Evolutionary conservation across 2,888 invertebrate genomes (phyloP).

Genomic region (Eupithecia subumbrata): DNA sequence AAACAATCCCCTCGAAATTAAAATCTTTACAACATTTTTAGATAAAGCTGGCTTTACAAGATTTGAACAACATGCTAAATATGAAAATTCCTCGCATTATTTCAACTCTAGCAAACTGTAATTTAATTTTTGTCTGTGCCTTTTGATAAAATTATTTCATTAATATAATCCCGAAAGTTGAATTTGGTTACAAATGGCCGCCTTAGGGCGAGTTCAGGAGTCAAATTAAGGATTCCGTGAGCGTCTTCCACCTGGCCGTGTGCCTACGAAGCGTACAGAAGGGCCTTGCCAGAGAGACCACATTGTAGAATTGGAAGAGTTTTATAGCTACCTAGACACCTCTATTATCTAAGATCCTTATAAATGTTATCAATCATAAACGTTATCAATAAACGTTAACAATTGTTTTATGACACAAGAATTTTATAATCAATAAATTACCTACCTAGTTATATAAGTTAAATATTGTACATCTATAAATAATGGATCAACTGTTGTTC

Average conservation of each 20-base stretch:
- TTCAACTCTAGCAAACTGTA: constrained; percentile 19
- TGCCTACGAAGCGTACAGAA: background rate
- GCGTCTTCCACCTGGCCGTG: constrained; percentile 22
- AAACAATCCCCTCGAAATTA: background rate
- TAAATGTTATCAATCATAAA: too few species aligned
- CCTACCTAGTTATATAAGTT: too few species aligned
- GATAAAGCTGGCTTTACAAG: background rate
- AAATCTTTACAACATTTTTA: background rate
- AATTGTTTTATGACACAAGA: too few species aligned
- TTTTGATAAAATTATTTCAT: constrained; percentile 43
- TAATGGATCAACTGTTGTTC: too few species aligned
- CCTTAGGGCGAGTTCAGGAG: constrained; percentile 22
- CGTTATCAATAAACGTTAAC: too few species aligned
- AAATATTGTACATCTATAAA: too few species aligned
- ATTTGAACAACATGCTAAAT: constrained; percentile 18
- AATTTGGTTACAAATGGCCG: constrained; percentile 39
- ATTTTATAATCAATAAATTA: too few species aligned
- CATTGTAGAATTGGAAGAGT: too few species aligned
- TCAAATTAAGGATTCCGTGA: constrained; percentile 30
- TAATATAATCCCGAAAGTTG: constrained; percentile 43
- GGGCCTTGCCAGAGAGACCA: background rate
- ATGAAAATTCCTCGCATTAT: constrained; percentile 16
- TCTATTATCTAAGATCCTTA: too few species aligned
- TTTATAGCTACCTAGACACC: too few species aligned
- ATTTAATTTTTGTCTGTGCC: constrained; percentile 30